Base-by-base conservation (phyloP, 2,888 invertebrate species). In the Epiperipatus broadwayi region DNA sequence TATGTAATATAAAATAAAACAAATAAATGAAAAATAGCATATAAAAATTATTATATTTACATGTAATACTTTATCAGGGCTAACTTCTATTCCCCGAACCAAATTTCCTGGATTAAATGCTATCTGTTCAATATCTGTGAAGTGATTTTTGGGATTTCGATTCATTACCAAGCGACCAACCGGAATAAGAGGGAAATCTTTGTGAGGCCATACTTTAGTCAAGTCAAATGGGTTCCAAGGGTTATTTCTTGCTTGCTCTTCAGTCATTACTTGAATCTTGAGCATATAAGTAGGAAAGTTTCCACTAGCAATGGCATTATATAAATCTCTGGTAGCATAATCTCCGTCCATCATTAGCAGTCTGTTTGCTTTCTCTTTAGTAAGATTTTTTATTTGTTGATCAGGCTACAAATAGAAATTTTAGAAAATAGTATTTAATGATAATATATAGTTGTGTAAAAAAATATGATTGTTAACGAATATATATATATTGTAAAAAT, bases 261-360 rank as follows among this genome's bases (percentile, higher is more conserved):
- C 71, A 2, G 84, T 83, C 91, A 93, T 91, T 3, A 84, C 72
- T 63, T 85, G 83, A n/a, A n/a, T n/a, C n/a, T n/a, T n/a, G 41
- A 81, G 58, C 2, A 75, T 76, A 78, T 80, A 93, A 2, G 75
- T 56, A 3, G 67, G 67, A 48, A 48, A 62, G 40, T 64, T 53
- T 30, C 59, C 76, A 36, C 66, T 69, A 1, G 70, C 73, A 50
- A 93, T 91, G 21, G 83, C 72, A 59, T 91, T 84, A 62, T 77
- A 87, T 35, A 93, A 66, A 63, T 91, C 89, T 40, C 80, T 71
- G 46, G 79, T 78, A 20, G 75, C 66, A 55, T 89, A 89, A 58
- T 91, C 91, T 0, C 91, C 87, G 58, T 89, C 84, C 10, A 67
- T 58, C 1, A 73, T 71, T 12, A 75, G 64, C 12, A 89, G 58